Evolutionary conservation across 1,140 invertebrate genomes (phyloP), one percentile per base, ranked within the genome.

Genomic region (Bombus superbus): DNA sequence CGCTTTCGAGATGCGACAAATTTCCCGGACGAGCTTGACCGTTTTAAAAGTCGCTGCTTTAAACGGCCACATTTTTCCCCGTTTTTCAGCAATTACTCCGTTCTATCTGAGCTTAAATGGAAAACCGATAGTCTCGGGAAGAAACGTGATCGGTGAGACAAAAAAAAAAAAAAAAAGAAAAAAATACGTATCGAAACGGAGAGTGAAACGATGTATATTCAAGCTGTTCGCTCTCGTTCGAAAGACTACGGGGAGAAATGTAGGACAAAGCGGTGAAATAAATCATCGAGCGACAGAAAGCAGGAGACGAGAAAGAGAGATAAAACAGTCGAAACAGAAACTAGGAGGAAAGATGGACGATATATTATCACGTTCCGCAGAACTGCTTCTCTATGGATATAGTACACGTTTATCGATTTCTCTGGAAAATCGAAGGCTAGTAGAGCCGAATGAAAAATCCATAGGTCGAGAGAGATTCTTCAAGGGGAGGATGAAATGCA

Each of bases 181-280:
- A 18, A 35, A 22, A 35, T 8, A 38, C 38, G 68, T 13, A 62
- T 25, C 38, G 35, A 82, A 74, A 82, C 72, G 40, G 22, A 35
- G 62, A 66, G 42, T 79, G 42, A 64, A 79, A 66, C 42, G 62
- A 28, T 66, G 40, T 66, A 47, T 66, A 47, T 79, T 59, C 57
- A 44, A 74, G n/a, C 57, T 82, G 40, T 82, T 75, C 80, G 3
- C 13, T 64, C 38, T 22, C n/a, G 53, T 62, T 28, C 5, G 18
- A 57, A 69, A 71, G 78, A 53, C n/a, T 18, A 38, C 32, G 35
- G 5, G 13, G 62, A 66, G 73, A 57, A 83, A 83, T 83, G 81
- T 83, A 38, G 81, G 73, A 76, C 81, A 76, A 68, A 76, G 35
- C 81, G 73, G 64, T 68, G 40, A 83, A 83, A 74, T 76, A 68